Evolutionary conservation across 2,888 invertebrate species (phyloP), one percentile per base, ranked within the genome.

Genomic region (Furcula furcula): DNA sequence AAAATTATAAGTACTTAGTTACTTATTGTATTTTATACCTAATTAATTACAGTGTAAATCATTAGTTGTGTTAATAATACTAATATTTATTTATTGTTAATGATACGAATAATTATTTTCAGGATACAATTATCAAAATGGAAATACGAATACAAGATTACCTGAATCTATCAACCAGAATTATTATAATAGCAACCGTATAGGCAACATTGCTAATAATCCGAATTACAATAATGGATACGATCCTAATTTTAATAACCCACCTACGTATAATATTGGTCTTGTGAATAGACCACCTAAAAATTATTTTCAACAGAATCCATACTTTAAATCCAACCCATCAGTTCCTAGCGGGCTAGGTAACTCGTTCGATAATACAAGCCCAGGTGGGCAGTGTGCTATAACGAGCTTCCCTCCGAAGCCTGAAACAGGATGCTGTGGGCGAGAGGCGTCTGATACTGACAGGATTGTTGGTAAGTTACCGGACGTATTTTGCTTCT

Each of bases 341-440:
- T 41, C 37, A 29, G 34, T 37, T 2, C 34, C 36, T 13, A 22
- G 35, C 16, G 40, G 40, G 6, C 35, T 29, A 1, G 33, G 26
- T 35, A 13, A 29, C 29, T 32, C n/a, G n/a, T n/a, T 28, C 3
- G 35, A 25, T 4, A 18, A 11, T 29, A 33, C 36, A 29, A 48
- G 50, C 37, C 34, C 43, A 23, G 50, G 21, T 32, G 57, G 55
- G 14, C 72, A 76, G 47, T 83, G 84, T 40, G 40, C 64, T 14
- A 35, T 67, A 65, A 67, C 72, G 39, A 76, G 65, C 51, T 63
- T 69, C 15, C 76, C 79, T 2, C 82, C 83, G 2, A 63, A 66
- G 28, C 75, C 80, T 25, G 54, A 68, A 39, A 59, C 75, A 27
- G 77, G 72, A 34, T 86, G 86, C 55, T 86, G 86, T 42, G 86